These are phyloP conservation scores for Automeris io DNA, from an alignment of 2,888 invertebrate species.

Conservation along the genomic window DNA sequence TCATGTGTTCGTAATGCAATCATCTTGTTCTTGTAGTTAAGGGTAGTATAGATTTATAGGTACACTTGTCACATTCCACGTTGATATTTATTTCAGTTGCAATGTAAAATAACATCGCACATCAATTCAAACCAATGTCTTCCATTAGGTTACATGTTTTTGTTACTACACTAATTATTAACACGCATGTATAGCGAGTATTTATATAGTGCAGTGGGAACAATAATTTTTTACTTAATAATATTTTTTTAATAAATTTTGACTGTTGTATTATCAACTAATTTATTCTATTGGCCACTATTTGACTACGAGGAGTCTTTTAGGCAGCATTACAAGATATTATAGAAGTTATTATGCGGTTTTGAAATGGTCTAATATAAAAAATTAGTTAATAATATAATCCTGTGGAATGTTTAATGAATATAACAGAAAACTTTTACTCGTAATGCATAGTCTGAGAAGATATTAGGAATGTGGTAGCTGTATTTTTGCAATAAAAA, in stretches of 20 bases:
- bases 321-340: no score
- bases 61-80: conserved; percentile 42
- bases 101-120: conserved; percentile 27
- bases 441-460: conserved; percentile 45
- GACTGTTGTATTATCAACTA: conserved; percentile 18
- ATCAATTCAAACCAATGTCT: conserved; percentile 59
- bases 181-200: conserved; percentile 19
- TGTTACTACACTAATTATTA: conserved; percentile 20
- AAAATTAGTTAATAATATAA: no score
- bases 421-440: no score
- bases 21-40: conserved; percentile 29
- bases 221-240: conserved; percentile 56
- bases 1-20: conserved; percentile 49
- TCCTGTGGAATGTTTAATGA: no score
- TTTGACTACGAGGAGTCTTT: no score
- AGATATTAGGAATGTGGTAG: conserved; percentile 57
- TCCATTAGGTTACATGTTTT: conserved; percentile 63
- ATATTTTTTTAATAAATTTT: conserved; percentile 57
- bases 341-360: no score
- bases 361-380: no score
- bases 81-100: conserved; percentile 23
- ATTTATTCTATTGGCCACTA: no score
- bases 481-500: conserved; percentile 61
- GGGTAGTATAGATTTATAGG: conserved; percentile 8
- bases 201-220: conserved; percentile 49